Base-by-base conservation (phyloP, 35 echinoderm and acorn worm species). In the Acanthaster planci region DNA sequence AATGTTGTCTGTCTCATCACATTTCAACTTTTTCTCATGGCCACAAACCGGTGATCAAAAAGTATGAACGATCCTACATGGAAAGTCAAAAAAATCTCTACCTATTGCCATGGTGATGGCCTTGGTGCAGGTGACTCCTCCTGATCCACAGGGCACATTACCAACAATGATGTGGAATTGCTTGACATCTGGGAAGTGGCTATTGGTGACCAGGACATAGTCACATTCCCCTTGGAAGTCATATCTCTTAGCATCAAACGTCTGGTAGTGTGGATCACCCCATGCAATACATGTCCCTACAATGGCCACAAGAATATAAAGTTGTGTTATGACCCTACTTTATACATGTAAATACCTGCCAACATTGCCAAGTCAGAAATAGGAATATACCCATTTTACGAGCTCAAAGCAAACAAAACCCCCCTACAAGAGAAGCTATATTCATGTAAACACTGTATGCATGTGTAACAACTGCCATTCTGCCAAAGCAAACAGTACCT, bases 171-270 rank as follows among this genome's bases (percentile, higher is more conserved):
- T 83, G 40, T 84, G 84, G 76, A 97, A 97, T 5, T 83, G 83
- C 19, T 60, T 36, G 38, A 72, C 52, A 38, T 77, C 84, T 19
- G 72, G 68, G 5, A 27, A 34, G 52, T 85, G 83, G 26, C 77
- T 67, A 40, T 91, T 85, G 60, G 72, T 91, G 16, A 80, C 84
- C 7, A 95, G 36, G 7, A 91, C 88, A 19, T 95, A 95, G 40
- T 95, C 93, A 54, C 93, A 95, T 37, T 95, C 93, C 17, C 93
- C 93, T 40, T 95, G 93, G 68, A 91, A 91, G 80, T 88, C 80
- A 52, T 87, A 95, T 35, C 38, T 79, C 37, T 79, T 80, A 1
- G 84, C 89, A 84, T 95, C 93, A 78, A 95, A 95, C 64, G 93
- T 88, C 85, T 87, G 82, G 85, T 87, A 95, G 68, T 95, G 93